Conservation (phyloP, 2,797 vertebrate species). For the Astyanax mexicanus region DNA sequence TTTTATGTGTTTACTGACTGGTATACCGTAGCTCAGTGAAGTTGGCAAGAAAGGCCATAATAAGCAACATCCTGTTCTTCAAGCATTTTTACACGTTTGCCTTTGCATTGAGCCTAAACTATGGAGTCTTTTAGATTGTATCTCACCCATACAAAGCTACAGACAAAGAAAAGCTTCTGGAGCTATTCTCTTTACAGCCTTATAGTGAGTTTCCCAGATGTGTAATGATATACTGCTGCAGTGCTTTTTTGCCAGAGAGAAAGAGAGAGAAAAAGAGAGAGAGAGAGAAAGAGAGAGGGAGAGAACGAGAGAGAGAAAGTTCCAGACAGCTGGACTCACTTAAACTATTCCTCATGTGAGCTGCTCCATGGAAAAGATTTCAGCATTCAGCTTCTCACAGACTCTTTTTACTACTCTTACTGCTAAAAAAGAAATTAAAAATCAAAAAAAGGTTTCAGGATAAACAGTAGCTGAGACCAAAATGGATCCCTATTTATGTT, state of each 20-base stretch:
- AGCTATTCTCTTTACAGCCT: constrained; percentile 45
- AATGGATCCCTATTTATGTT: too few species aligned
- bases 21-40: constrained; percentile 27
- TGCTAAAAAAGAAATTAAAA: not conserved
- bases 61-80: constrained; percentile 5
- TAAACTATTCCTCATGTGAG: constrained; percentile 82
- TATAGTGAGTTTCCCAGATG: constrained; percentile 76
- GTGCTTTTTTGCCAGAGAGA: constrained; percentile 63
- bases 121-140: constrained; percentile 19
- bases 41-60: constrained; percentile 26
- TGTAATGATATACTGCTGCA: constrained; percentile 76
- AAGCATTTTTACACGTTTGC: constrained; percentile 30
- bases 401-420: constrained; percentile 60
- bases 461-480: too few species aligned
- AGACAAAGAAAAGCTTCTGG: constrained; percentile 13
- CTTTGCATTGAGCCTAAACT: constrained; percentile 1
- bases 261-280: constrained; percentile 40
- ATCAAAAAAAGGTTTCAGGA: too few species aligned
- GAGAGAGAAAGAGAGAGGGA: constrained; percentile 41
- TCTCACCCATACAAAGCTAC: constrained; percentile 43
- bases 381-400: constrained; percentile 61
- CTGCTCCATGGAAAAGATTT: constrained; percentile 83
- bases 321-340: constrained; percentile 82
- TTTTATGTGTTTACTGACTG: constrained; percentile 50
- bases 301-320: constrained; percentile 63